Evolutionary conservation across 2,113 vertebrate species (phyloP).

Genomic region (Furnarius figulus): DNA sequence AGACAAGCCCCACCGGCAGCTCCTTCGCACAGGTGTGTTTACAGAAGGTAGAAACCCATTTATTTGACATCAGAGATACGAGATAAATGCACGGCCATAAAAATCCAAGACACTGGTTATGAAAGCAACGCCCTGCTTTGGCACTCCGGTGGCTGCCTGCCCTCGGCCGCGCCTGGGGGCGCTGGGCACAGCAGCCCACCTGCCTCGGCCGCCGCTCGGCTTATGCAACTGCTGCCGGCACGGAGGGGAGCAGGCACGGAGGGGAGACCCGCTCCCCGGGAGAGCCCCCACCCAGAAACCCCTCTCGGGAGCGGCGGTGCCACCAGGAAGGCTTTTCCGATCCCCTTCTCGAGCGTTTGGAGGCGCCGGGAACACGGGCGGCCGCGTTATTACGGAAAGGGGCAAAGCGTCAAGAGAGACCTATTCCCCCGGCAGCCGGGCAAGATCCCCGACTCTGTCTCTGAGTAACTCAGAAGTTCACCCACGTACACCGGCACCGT

Average conservation of each 20-base stretch:
- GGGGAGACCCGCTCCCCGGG: neutral
- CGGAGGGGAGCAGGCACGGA: neutral
- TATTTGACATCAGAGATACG: accelerated
- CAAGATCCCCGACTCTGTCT: neutral
- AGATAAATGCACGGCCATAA: accelerated
- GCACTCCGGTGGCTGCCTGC: neutral
- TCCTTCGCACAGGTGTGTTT: neutral
- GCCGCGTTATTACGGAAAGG: neutral
- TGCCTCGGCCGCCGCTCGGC: neutral
- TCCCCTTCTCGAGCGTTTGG: neutral
- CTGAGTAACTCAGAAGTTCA: neutral
- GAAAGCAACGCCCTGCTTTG: neutral
- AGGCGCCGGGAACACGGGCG: neutral
- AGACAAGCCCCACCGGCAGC: neutral
- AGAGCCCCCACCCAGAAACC: neutral
- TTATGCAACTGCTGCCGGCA: constrained; percentile 56
- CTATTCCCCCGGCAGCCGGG: neutral
- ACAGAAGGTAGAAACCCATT: neutral
- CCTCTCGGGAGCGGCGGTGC: neutral
- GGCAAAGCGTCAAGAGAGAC: neutral
- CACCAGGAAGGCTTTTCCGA: neutral
- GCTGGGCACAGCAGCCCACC: neutral
- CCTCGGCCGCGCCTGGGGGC: neutral
- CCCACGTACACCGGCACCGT: neutral
- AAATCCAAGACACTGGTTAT: neutral